phyloP scores from a whole-genome alignment of 1,140 invertebrate species.

The Formica exsecta region DNA sequence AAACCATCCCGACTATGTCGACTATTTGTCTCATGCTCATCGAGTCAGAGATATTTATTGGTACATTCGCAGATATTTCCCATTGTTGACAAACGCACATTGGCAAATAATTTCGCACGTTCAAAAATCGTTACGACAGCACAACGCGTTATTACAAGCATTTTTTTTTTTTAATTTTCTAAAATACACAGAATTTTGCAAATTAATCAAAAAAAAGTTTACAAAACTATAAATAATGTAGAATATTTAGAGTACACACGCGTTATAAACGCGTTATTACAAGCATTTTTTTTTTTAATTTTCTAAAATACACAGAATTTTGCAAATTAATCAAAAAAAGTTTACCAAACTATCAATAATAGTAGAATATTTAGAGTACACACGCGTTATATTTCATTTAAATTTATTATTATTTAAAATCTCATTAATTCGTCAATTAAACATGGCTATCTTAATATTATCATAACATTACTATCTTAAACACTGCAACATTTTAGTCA shows the following conservation, averaged over 20 bases:
- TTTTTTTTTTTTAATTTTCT: background rate
- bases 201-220: background rate
- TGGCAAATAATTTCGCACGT: conserved; percentile 19
- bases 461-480: background rate
- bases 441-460: background rate
- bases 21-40: conserved; percentile 36
- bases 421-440: background rate
- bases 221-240: no score
- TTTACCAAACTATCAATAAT: no score
- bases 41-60: conserved; percentile 38
- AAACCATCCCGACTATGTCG: conserved; percentile 16
- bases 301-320: background rate
- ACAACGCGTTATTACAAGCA: background rate
- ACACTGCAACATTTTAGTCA: background rate
- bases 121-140: background rate
- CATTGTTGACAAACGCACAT: conserved; percentile 18
- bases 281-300: background rate
- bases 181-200: background rate
- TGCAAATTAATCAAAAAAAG: background rate
- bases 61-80: conserved; percentile 39
- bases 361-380: no score
- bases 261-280: no score
- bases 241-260: no score
- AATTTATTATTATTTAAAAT: background rate
- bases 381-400: no score